These are phyloP conservation scores for Aphodius granarius DNA, from an alignment of 2,888 invertebrate genomes.

Conservation along the genomic window DNA sequence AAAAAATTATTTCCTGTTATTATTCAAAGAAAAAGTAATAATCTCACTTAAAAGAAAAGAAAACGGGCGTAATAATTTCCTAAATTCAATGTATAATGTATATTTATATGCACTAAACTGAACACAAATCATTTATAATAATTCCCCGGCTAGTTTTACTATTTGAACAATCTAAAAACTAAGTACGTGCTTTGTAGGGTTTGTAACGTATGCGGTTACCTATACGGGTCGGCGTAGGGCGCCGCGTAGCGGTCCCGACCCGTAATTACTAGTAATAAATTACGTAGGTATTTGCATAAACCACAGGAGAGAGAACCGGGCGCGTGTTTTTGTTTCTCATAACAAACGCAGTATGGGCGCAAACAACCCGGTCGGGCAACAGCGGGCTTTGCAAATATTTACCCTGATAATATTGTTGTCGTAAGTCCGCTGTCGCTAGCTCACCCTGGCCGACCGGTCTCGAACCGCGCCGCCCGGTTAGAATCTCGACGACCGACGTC, in stretches of 20 bases:
- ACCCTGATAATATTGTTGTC: slow-evolving; percentile 11
- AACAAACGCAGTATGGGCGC: slow-evolving; percentile 3
- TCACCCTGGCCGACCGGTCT: neutral
- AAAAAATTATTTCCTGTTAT: too few species aligned
- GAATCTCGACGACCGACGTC: neutral
- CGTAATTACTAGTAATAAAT: slow-evolving; percentile 12
- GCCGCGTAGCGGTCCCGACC: neutral
- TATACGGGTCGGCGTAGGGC: neutral
- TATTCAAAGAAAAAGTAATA: too few species aligned
- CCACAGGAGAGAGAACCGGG: neutral
- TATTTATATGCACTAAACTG: too few species aligned
- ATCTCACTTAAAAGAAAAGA: too few species aligned
- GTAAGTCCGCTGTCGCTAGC: slow-evolving; percentile 5
- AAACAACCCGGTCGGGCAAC: slow-evolving; percentile 2
- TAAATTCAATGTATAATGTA: too few species aligned
- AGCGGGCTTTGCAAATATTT: slow-evolving; percentile 10
- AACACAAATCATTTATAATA: too few species aligned
- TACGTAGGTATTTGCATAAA: slow-evolving; percentile 10
- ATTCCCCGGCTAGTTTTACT: too few species aligned
- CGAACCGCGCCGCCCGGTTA: too few species aligned
- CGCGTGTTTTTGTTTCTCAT: slow-evolving; percentile 7
- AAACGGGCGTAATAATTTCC: too few species aligned
- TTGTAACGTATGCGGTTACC: neutral
- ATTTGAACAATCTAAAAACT: neutral
- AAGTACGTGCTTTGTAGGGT: neutral